Percentiles rank a stretch among this genome's conserved stretches.
Evolutionary conservation across 2,113 vertebrate genomes (phyloP).

Genomic region (Tupaia tana): DNA sequence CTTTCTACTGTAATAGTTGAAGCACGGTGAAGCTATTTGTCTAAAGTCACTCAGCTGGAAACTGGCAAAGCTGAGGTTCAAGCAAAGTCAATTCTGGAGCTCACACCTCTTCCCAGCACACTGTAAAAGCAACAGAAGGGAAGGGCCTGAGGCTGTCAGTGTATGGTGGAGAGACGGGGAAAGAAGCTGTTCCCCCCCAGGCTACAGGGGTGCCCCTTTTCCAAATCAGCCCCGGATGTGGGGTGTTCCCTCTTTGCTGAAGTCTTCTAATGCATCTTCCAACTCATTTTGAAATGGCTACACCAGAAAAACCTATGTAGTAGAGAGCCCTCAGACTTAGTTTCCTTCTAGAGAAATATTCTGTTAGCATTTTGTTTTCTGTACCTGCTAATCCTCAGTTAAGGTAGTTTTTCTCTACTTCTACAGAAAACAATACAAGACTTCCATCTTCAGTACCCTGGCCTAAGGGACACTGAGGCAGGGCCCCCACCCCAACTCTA

Average conservation of each 20-base stretch:
- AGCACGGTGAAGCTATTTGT: not conserved
- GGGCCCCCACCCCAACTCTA: no score
- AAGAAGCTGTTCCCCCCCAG: no score
- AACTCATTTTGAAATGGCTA: not conserved
- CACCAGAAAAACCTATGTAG: no score
- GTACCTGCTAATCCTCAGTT: not conserved
- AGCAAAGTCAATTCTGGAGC: fast-evolving
- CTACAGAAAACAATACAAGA: not conserved
- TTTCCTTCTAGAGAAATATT: not conserved
- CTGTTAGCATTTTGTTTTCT: not conserved
- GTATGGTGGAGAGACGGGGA: fast-evolving
- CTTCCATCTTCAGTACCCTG: no score
- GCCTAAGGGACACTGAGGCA: no score
- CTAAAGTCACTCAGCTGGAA: not conserved
- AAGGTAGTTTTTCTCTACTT: not conserved
- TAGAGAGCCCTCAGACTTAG: not conserved
- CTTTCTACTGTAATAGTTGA: fast-evolving
- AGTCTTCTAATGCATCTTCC: not conserved
- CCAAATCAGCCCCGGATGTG: fast-evolving
- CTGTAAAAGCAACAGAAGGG: fast-evolving
- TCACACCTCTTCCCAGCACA: fast-evolving
- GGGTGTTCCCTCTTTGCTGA: not conserved
- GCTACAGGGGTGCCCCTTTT: not conserved
- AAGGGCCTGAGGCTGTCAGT: fast-evolving
- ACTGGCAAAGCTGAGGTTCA: not conserved